A percentile compares a stretch with the other conserved stretches of the same genome.
phyloP scores from a whole-genome alignment of 2,888 invertebrate genomes.

The Cheilosia urbana region DNA sequence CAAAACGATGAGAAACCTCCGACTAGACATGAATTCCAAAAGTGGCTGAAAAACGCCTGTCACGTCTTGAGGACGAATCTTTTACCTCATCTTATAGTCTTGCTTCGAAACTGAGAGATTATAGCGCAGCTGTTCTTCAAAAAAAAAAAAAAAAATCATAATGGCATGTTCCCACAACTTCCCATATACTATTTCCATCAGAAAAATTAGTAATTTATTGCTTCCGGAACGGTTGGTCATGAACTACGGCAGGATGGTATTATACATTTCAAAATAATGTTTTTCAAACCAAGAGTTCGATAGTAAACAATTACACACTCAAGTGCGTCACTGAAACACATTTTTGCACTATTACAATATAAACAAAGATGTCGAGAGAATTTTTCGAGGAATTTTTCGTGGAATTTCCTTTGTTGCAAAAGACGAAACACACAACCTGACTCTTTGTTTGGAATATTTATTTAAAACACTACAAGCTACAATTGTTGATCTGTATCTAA shows the following conservation, averaged over 20 bases:
- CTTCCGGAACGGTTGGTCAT: not conserved
- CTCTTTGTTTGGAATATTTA: constrained; percentile 23
- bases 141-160: not conserved
- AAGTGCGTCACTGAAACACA: not conserved
- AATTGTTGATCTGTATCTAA: constrained; percentile 65
- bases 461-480: constrained; percentile 49
- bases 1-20: too few species aligned
- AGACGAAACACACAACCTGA: not conserved
- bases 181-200: not conserved
- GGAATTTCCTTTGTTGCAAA: not conserved
- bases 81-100: too few species aligned
- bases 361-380: not conserved
- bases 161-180: too few species aligned
- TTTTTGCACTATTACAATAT: not conserved
- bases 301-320: constrained; percentile 1
- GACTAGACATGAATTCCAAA: too few species aligned
- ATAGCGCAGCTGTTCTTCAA: not conserved
- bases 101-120: too few species aligned
- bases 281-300: not conserved
- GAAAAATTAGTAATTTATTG: not conserved
- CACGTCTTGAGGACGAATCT: too few species aligned
- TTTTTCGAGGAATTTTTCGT: not conserved
- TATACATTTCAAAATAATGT: not conserved
- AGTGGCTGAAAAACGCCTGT: too few species aligned
- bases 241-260: not conserved